A percentile compares a stretch with the other conserved stretches of the same genome.
Conservation (phyloP, 1,140 invertebrate genomes). For the Achroia grisella region DNA sequence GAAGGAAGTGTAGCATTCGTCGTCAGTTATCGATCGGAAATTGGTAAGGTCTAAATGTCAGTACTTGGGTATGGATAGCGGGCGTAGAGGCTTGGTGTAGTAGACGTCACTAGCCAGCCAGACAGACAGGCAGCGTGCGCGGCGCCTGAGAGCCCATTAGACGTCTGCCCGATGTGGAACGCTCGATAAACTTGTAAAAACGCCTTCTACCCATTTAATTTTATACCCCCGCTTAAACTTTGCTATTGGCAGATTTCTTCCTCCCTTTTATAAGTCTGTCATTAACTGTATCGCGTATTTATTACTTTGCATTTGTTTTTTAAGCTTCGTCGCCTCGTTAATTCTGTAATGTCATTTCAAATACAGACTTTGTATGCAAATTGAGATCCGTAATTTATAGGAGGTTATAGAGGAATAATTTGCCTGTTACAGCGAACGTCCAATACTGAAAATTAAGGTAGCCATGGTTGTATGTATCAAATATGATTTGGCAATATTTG, state of each 20-base stretch:
- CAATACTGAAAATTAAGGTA: too few relatives aligned
- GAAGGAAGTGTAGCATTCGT: conserved; percentile 20
- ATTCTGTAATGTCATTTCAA: conserved; percentile 15
- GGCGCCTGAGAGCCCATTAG: conserved; percentile 66
- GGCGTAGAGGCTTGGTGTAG: conserved; percentile 16
- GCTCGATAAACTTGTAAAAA: conserved; percentile 73
- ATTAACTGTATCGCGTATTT: conserved; percentile 55
- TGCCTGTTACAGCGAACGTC: too few relatives aligned
- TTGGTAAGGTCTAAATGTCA: conserved; percentile 28
- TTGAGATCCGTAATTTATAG: conserved; percentile 1
- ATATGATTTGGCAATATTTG: not conserved
- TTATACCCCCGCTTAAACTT: conserved; percentile 66
- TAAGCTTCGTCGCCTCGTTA: conserved; percentile 21
- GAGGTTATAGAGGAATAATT: too few relatives aligned
- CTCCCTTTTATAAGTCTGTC: conserved; percentile 49
- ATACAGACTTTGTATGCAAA: conserved; percentile 3
- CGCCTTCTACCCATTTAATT: conserved; percentile 72
- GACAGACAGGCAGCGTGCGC: conserved; percentile 65
- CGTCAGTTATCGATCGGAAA: conserved; percentile 30
- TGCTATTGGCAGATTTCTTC: conserved; percentile 68
- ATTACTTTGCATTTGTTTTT: conserved; percentile 42
- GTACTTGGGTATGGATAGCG: conserved; percentile 16
- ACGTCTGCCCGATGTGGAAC: conserved; percentile 66
- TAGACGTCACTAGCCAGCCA: conserved; percentile 46
- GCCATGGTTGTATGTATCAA: not conserved